Base-by-base conservation (phyloP, 2,797 vertebrate species). In the Neostethus bicornis region DNA sequence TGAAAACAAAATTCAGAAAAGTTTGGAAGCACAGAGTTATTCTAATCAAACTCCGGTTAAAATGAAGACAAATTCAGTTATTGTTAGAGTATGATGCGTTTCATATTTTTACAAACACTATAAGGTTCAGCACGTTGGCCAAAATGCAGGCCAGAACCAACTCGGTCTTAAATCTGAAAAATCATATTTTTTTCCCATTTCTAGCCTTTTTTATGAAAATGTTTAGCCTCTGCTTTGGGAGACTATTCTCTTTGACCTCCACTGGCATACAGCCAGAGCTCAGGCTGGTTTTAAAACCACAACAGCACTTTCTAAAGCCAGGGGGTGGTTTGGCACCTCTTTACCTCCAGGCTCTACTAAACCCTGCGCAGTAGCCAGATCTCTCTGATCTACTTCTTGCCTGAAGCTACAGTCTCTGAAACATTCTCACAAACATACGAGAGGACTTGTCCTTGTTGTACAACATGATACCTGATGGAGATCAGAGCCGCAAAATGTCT, bases 311-410 rank as follows among this genome's bases (percentile, higher is more conserved):
- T 39, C 54, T 24, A 59, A 69, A 79, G 61, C 53, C 37, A n/a
- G 31, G 52, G 61, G 42, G 59, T 19, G 45, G 50, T 42, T 54
- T 26, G 11, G 39, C 21, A 62, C 35, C 45, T 51, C 61, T 77
- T 51, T 71, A 51, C 60, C 78, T 77, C 24, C 55, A 72, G 80
- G 76, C 64, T 8, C 75, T 60, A 43, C 54, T 75, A 66, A 77
- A 81, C 64, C 70, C 60, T 48, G 66, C 58, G 45, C 71, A 67
- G 51, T 41, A 59, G 73, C 63, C 55, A 61, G 21, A 77, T 73
- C 59, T 53, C 61, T 73, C 59, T 75, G 73, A 81, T 79, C 61
- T 66, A 21, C 37, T 61, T 55, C 57, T 69, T 1, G 62, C 76
- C 73, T 54, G 51, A 41, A 81, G 80, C 66, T 68, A 79, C 10